Conservation (phyloP, 1,140 invertebrate genomes). For the Chlorops oryzae region DNA sequence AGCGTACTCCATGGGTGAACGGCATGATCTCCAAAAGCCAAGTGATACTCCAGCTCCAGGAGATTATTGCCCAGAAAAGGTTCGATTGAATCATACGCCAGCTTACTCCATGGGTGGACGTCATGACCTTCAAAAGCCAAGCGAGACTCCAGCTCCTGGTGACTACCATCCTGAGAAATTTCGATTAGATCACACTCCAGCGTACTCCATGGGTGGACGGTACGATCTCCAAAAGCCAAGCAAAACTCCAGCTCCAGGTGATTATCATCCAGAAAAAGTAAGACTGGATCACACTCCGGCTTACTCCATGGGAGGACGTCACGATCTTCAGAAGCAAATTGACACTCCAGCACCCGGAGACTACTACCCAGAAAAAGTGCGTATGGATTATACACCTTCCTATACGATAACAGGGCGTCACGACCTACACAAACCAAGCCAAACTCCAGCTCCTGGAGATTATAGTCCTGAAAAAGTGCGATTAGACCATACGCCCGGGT, state of each 20-base stretch:
- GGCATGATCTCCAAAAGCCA: slow-evolving; percentile 51
- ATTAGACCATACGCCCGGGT: slow-evolving; percentile 56
- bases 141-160: slow-evolving; percentile 50
- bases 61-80: slow-evolving; percentile 70
- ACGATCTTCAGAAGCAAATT: slow-evolving; percentile 47
- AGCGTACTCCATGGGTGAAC: slow-evolving; percentile 56
- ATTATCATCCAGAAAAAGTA: slow-evolving; percentile 69
- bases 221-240: slow-evolving; percentile 56
- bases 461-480: slow-evolving; percentile 59
- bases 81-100: slow-evolving; percentile 52
- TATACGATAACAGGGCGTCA: slow-evolving; percentile 52
- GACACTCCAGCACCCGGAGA: slow-evolving; percentile 57
- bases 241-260: slow-evolving; percentile 66
- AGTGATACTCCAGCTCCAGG: slow-evolving; percentile 61
- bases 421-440: slow-evolving; percentile 50
- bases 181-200: slow-evolving; percentile 57
- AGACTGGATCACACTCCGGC: slow-evolving; percentile 51
- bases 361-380: slow-evolving; percentile 56
- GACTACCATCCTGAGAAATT: slow-evolving; percentile 59
- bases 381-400: slow-evolving; percentile 52
- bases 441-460: slow-evolving; percentile 51
- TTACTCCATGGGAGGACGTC: slow-evolving; percentile 51
- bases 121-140: slow-evolving; percentile 43
- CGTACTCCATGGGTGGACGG: slow-evolving; percentile 53
- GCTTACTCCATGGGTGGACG: slow-evolving; percentile 54